These are phyloP conservation scores for Zelostemma sp. DNA, from an alignment of 1,140 invertebrate species.

Conservation along the genomic window DNA sequence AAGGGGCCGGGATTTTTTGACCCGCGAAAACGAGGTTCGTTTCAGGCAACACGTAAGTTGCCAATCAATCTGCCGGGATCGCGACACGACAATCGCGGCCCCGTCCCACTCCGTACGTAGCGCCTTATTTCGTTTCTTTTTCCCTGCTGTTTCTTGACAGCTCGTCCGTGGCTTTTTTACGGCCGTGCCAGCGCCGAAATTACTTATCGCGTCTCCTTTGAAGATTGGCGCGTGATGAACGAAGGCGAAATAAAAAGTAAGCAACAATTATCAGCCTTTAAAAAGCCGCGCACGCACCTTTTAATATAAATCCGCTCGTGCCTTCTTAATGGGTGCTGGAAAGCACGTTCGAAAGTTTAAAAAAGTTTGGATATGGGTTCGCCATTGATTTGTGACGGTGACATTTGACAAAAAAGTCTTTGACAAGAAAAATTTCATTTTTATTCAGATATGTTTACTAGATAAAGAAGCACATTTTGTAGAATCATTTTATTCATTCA, in stretches of 20 bases:
- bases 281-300: constrained; percentile 2
- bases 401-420: no score
- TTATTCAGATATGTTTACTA: no score
- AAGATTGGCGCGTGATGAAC: constrained; percentile 4
- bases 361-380: no score
- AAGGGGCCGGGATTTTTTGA: background rate
- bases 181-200: background rate
- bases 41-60: background rate
- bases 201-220: constrained; percentile 8
- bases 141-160: background rate
- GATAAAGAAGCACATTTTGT: no score
- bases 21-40: background rate
- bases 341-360: background rate
- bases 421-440: no score
- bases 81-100: background rate
- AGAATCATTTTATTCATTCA: no score
- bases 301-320: constrained; percentile 1
- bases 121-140: background rate
- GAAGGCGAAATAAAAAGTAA: background rate
- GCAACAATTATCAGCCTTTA: background rate
- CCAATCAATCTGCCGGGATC: constrained; percentile 3
- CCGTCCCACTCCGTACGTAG: no score
- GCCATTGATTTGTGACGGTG: no score
- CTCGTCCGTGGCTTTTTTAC: background rate
- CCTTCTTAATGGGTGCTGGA: background rate